These are phyloP conservation scores for Cairina moschata DNA, from an alignment of 2,113 vertebrate genomes.

Conservation along the genomic window DNA sequence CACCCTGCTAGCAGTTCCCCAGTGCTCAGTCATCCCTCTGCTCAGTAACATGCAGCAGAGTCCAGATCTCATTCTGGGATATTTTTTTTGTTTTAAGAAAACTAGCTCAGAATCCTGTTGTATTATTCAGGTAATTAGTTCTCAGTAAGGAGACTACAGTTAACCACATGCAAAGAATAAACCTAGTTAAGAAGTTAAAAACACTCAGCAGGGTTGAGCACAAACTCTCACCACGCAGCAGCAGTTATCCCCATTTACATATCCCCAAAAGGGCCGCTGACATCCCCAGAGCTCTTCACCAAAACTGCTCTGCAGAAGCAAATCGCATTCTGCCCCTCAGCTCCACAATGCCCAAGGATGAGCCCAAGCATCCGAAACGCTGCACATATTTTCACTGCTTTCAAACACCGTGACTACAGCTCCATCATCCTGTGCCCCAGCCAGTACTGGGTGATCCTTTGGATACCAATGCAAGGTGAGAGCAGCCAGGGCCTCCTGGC, in stretches of 20 bases:
- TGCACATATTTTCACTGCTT: neutral
- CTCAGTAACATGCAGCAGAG: neutral
- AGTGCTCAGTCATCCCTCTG: neutral
- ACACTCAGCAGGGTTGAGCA: neutral
- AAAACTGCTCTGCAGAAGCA: neutral
- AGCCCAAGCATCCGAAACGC: neutral
- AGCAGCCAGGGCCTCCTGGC: accelerated
- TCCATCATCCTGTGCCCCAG: neutral
- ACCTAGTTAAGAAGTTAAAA: neutral
- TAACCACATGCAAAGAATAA: neutral
- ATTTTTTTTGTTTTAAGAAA: neutral
- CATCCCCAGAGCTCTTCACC: neutral
- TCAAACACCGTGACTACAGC: neutral
- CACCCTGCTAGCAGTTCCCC: neutral
- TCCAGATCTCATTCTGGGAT: neutral
- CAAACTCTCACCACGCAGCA: neutral
- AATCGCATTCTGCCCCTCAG: accelerated
- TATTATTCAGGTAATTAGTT: neutral
- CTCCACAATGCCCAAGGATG: accelerated
- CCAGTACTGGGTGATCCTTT: accelerated
- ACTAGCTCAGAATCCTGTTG: neutral
- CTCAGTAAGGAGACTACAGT: neutral
- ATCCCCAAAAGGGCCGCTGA: neutral
- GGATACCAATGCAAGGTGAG: accelerated
- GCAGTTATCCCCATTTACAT: neutral